Percentiles rank a stretch among this genome's conserved stretches.
Conservation (phyloP, 2,888 invertebrate species). For the Dryocosmus kuriphilus region DNA sequence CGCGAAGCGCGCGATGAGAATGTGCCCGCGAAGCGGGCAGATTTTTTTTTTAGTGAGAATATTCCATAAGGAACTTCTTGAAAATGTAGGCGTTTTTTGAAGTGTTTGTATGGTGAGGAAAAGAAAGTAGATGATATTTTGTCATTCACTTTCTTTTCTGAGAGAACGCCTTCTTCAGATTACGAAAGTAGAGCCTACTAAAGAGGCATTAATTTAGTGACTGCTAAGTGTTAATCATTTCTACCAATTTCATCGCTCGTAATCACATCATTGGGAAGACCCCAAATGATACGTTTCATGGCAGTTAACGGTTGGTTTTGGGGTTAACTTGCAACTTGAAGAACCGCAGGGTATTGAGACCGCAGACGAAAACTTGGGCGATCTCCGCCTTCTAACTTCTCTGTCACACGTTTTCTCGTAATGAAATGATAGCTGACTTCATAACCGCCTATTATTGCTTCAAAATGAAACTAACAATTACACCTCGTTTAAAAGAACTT, state of each 20-base stretch:
- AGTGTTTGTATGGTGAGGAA: not conserved
- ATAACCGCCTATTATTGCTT: not conserved
- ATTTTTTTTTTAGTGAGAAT: not conserved
- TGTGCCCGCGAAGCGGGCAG: too few relatives aligned
- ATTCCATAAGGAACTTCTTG: not conserved
- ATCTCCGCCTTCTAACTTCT: slow-evolving; percentile 15
- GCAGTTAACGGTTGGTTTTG: slow-evolving; percentile 50
- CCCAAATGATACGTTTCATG: slow-evolving; percentile 56
- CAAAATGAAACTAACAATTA: not conserved
- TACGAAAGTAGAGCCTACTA: slow-evolving; percentile 28
- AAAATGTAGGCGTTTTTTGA: not conserved
- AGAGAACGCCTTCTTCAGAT: slow-evolving; percentile 24
- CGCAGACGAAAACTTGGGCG: slow-evolving; percentile 44
- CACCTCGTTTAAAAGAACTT: not conserved
- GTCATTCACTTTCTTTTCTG: slow-evolving; percentile 35
- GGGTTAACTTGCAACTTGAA: slow-evolving; percentile 44
- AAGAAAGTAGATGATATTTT: slow-evolving; percentile 31
- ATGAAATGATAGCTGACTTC: slow-evolving; percentile 2
- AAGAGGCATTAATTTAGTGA: slow-evolving; percentile 34
- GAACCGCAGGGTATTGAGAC: slow-evolving; percentile 50
- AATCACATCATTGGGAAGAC: slow-evolving; percentile 54
- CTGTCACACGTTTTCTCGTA: slow-evolving; percentile 3
- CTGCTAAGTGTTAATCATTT: slow-evolving; percentile 51
- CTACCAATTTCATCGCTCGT: slow-evolving; percentile 55
- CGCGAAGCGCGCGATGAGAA: too few relatives aligned